Conservation (phyloP, 2,797 vertebrate species). For the Anomalospiza imberbis region DNA sequence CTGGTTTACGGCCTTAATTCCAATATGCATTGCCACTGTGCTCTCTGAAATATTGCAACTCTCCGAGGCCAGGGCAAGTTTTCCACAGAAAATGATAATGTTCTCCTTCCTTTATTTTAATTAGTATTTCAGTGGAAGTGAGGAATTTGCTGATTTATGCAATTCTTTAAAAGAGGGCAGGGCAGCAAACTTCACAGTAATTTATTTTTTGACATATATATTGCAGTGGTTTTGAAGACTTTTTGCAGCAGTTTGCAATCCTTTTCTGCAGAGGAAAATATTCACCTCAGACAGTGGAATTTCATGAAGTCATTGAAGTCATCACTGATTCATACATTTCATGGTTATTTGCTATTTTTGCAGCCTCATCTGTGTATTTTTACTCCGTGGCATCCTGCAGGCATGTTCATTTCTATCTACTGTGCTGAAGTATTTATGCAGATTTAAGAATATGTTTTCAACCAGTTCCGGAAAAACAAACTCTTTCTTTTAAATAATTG, state of each 20-base stretch:
- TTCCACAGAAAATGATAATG: neutral
- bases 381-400: neutral
- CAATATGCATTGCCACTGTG: neutral
- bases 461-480: neutral
- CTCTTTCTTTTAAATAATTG: neutral
- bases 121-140: conserved; percentile 9
- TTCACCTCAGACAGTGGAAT: neutral
- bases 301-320: neutral
- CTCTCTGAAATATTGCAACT: neutral
- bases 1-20: neutral
- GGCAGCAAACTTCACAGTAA: conserved; percentile 14
- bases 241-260: conserved; percentile 40
- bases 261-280: neutral
- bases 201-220: conserved; percentile 44
- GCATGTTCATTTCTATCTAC: neutral
- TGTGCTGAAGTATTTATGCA: neutral
- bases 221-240: neutral
- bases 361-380: neutral
- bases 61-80: neutral
- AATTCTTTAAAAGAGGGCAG: conserved; percentile 17
- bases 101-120: conserved; percentile 41
- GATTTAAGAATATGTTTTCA: neutral
- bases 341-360: conserved; percentile 20
- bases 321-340: neutral
- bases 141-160: conserved; percentile 47